Evolutionary conservation across 30 jellyfish, hydroid and myxozoan genomes (phyloP).

Genomic region (Cassiopea andromeda): DNA sequence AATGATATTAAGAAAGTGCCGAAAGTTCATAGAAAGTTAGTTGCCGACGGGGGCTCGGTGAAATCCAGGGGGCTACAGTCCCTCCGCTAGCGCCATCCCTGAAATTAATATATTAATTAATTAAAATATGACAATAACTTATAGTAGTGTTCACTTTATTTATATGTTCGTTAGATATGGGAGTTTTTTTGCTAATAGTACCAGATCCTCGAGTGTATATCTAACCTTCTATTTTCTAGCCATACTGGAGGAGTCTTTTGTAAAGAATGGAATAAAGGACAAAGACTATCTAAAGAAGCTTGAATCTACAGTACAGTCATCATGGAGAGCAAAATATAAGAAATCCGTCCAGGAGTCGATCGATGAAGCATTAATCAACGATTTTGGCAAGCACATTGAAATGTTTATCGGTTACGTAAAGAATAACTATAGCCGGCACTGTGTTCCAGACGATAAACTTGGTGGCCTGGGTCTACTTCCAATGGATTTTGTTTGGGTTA

Average conservation of each 20-base stretch:
- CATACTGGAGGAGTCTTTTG: constrained; percentile 66
- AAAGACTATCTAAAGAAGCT: constrained; percentile 58
- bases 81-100: too few species aligned
- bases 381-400: constrained; percentile 76
- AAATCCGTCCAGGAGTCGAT: constrained; percentile 50
- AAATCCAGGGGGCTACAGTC: too few species aligned
- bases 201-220: not conserved
- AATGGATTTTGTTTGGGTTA: constrained; percentile 76
- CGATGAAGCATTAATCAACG: constrained; percentile 49
- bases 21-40: too few species aligned
- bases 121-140: too few species aligned
- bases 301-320: constrained; percentile 6
- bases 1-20: too few species aligned
- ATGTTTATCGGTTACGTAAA: constrained; percentile 61
- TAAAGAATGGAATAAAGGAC: constrained; percentile 36
- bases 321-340: constrained; percentile 55
- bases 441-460: constrained; percentile 73
- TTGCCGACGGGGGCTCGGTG: too few species aligned
- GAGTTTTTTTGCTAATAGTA: too few species aligned
- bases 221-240: constrained; percentile 28
- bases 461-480: constrained; percentile 91
- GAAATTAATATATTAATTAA: too few species aligned
- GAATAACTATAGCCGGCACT: constrained; percentile 72
- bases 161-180: too few species aligned
- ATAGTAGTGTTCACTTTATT: too few species aligned